Base-by-base conservation (phyloP, 2,888 invertebrate genomes). In the Tenodera sinensis region DNA sequence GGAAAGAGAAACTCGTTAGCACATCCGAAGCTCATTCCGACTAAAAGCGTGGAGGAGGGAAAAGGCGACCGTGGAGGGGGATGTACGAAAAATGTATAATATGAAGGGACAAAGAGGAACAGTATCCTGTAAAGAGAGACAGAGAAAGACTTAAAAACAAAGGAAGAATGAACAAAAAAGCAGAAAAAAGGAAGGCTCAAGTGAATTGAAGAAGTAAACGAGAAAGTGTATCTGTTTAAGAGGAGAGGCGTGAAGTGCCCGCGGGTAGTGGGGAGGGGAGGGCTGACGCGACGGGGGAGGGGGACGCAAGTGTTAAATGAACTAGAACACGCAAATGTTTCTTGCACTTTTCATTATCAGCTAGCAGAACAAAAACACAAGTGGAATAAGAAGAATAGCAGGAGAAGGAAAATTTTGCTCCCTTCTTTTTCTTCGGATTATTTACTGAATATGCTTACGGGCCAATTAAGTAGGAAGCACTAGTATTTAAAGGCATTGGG, bases 261-360 rank as follows among this genome's bases (percentile, higher is more conserved):
- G 83, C 30, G 89, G 89, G 47, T 34, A 27, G 27, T n/a, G 28
- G 83, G 27, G 54, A 81, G 71, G 27, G n/a, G 27, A 82, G 28
- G 34, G 20, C 25, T 54, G 14, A 7, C 54, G 20, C 54, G 85
- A n/a, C 85, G 89, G 47, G 28, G 28, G 34, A 71, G 28, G 83
- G 20, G 54, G 71, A 28, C 25, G 47, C 34, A 83, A 84, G 89
- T 87, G 89, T 89, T 87, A 89, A 89, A 89, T 87, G 87, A 89
- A 89, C 87, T 34, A 83, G 83, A 89, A 82, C 87, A 89, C 89
- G 89, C 89, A 89, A 89, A 89, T 89, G 89, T 89, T 89, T 86
- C 86, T 89, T 82, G 87, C 84, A 89, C 87, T 89, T 89, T 89
- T 87, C 87, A 89, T 89, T 87, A 89, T 87, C 87, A 71, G 71